Evolutionary conservation across 1,140 invertebrate species (phyloP).

Genomic region (Branchinecta lindahli): DNA sequence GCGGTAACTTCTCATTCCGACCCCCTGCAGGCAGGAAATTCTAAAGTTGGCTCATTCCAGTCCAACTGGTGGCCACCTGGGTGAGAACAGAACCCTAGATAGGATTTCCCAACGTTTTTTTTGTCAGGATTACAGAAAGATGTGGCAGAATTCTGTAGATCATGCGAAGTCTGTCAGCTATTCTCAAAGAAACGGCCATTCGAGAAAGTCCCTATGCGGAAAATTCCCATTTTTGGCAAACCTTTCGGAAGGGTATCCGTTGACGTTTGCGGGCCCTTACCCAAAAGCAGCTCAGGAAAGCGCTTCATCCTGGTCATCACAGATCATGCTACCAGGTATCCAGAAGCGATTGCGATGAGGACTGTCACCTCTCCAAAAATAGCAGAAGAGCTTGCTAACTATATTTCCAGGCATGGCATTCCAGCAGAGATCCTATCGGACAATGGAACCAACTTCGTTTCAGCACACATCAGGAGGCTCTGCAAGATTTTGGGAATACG

Average conservation of each 20-base stretch:
- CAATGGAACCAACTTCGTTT: slow-evolving; percentile 23
- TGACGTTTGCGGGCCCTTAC: not conserved
- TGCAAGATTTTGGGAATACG: slow-evolving; percentile 15
- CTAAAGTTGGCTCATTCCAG: not conserved
- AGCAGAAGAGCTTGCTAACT: not conserved
- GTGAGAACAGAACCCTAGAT: not conserved
- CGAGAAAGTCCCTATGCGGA: not conserved
- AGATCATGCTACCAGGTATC: not conserved
- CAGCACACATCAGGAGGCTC: slow-evolving; percentile 15
- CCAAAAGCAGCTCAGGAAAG: not conserved
- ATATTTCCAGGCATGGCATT: slow-evolving; percentile 23
- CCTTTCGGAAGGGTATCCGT: not conserved
- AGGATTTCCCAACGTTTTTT: not conserved
- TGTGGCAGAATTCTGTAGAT: not conserved
- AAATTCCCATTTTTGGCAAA: not conserved
- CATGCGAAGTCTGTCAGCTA: not conserved
- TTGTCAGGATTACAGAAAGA: not conserved
- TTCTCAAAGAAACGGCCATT: not conserved
- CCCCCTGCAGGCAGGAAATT: not conserved
- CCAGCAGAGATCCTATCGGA: slow-evolving; percentile 24
- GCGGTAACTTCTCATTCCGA: not conserved
- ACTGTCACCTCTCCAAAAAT: not conserved
- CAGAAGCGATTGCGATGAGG: not conserved
- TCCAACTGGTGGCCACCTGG: not conserved
- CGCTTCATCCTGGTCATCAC: not conserved